phyloP scores from a whole-genome alignment of 1,140 invertebrate genomes.

The Maconellicoccus hirsutus region DNA sequence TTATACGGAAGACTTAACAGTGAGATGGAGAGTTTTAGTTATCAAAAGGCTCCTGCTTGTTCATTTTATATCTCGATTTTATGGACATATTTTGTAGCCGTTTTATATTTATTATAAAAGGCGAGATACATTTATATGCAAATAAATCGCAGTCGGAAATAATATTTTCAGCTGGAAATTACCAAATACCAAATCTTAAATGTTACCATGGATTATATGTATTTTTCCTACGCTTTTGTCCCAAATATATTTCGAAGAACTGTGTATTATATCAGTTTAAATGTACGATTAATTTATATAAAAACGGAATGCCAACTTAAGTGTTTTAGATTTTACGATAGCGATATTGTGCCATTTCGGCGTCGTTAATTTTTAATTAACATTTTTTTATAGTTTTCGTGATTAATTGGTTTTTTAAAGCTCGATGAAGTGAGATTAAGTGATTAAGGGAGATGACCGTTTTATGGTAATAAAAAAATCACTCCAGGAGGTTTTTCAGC shows the following conservation, averaged over 20 bases:
- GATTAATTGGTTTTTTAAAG: too few relatives aligned
- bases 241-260: too few relatives aligned
- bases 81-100: constrained; percentile 20
- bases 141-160: constrained; percentile 18
- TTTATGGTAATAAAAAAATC: too few relatives aligned
- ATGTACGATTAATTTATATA: background rate
- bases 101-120: constrained; percentile 16
- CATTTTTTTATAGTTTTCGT: too few relatives aligned
- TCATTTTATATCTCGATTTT: constrained; percentile 18
- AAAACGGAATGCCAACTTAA: too few relatives aligned
- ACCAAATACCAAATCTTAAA: background rate
- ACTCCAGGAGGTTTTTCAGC: too few relatives aligned
- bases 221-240: background rate
- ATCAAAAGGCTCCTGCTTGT: background rate
- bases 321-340: too few relatives aligned
- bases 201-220: background rate
- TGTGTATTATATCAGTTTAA: background rate
- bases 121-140: constrained; percentile 17
- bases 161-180: constrained; percentile 13
- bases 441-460: too few relatives aligned
- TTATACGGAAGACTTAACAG: constrained; percentile 8
- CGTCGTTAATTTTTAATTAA: too few relatives aligned
- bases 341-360: too few relatives aligned
- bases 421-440: too few relatives aligned
- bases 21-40: constrained; percentile 1